Percentiles rank a stretch among this genome's conserved stretches.
These are phyloP conservation scores for Melanotaenia nigrans DNA, from an alignment of 2,797 vertebrate species.

Conservation along the genomic window DNA sequence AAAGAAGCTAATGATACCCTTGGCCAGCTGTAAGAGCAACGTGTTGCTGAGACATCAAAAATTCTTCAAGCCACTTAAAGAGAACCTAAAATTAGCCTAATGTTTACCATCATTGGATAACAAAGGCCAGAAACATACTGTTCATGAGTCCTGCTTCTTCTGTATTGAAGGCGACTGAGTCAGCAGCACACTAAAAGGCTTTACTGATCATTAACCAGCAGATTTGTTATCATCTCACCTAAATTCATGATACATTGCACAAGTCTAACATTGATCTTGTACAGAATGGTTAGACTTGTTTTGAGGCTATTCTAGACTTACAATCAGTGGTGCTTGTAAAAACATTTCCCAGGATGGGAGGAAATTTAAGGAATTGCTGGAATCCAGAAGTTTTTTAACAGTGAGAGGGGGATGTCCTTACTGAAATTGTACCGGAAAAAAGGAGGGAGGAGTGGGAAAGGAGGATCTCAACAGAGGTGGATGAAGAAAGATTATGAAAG, in stretches of 20 bases:
- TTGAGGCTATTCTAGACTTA: constrained; percentile 18
- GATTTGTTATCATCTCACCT: neutral
- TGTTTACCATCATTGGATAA: constrained; percentile 67
- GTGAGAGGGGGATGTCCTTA: constrained; percentile 60
- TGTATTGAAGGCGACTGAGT: constrained; percentile 1
- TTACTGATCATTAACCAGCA: neutral
- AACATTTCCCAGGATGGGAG: constrained; percentile 15
- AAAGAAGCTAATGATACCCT: constrained; percentile 81
- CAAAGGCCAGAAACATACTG: constrained; percentile 58
- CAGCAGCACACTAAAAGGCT: constrained; percentile 6
- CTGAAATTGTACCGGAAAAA: constrained; percentile 62
- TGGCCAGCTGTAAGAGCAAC: constrained; percentile 73
- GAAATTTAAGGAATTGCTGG: constrained; percentile 46
- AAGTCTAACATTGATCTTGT: constrained; percentile 7
- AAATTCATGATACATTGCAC: neutral
- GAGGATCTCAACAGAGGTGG: constrained; percentile 41
- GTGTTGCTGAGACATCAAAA: constrained; percentile 80
- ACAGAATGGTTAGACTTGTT: constrained; percentile 11
- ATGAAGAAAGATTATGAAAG: constrained; percentile 56
- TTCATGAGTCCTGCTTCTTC: constrained; percentile 10
- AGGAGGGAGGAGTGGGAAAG: constrained; percentile 44
- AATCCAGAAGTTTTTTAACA: constrained; percentile 45
- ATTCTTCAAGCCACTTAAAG: constrained; percentile 71
- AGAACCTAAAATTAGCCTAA: constrained; percentile 73
- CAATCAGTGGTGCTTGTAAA: constrained; percentile 23